Evolutionary conservation across 2,797 vertebrate genomes (phyloP), one percentile per base, ranked within the genome.

Genomic region (Bradypodion pumilum): DNA sequence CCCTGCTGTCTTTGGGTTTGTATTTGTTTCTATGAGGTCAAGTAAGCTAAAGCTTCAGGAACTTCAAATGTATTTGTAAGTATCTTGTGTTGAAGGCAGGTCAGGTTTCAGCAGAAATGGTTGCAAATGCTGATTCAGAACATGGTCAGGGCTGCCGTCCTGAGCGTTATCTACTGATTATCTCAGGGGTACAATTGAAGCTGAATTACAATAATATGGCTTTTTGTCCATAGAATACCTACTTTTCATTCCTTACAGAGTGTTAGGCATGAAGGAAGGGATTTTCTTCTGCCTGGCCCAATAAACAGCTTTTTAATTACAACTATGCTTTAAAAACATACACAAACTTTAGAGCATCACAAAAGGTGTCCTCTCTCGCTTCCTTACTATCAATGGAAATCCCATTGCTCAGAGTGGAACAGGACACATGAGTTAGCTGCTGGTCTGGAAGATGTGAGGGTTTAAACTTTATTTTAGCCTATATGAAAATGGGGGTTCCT

Each of bases 1-100:
- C 52, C 73, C 65, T 49, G 25, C 69, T 81, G 74, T 75, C 73
- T 70, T 65, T 69, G 42, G 37, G n/a, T 81, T 81, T 81, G 52
- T 69, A n/a, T 10, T 46, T 56, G 73, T 40, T 60, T 81, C 65
- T 62, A 4, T 49, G 72, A 81, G 74, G 65, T 85, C 52, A 70
- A 75, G 49, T 49, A 81, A 7, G 21, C 65, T 69, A 35, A 81
- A 76, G 78, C 37, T 15, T 49, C 25, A 37, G 49, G 23, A 4
- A 35, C 56, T 70, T 76, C 60, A 42, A 40, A 75, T 68, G 62
- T 81, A n/a, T 73, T 80, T 44, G 25, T 69, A 7, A 60, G 40
- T 40, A 52, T 85, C 25, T 62, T 35, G 81, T 32, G 46, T 62
- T 19, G 52, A 56, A 13, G 56, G 23, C 42, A 35, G 12, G 35